Percentiles rank a stretch among this genome's conserved stretches.
These are phyloP conservation scores for Odontamblyopus rebecca DNA, from an alignment of 2,797 vertebrate genomes.

Conservation along the genomic window DNA sequence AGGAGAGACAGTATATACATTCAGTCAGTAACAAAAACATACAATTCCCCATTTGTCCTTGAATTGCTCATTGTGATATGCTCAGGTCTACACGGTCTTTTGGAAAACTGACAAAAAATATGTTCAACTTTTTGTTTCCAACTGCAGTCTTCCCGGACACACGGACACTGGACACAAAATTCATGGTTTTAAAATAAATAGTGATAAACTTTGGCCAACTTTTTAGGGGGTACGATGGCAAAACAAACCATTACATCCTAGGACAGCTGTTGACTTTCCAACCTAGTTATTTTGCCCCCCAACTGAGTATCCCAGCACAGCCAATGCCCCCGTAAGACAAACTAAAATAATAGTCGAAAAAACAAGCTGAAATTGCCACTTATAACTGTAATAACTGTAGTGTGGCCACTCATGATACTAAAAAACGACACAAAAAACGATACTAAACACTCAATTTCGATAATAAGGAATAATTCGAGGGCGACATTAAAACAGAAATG, in stretches of 20 bases:
- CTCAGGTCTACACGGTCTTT: background rate
- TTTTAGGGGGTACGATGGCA: background rate
- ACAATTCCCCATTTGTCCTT: background rate
- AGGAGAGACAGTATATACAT: background rate
- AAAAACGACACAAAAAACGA: too few species aligned
- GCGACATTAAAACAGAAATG: too few species aligned
- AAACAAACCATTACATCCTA: background rate
- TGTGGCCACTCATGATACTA: too few species aligned
- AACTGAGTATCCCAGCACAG: background rate
- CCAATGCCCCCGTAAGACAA: background rate
- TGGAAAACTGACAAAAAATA: background rate
- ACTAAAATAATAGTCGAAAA: background rate
- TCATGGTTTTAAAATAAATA: background rate
- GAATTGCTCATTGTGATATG: background rate
- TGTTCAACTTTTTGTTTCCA: background rate
- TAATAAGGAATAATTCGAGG: too few species aligned
- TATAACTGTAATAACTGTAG: too few species aligned
- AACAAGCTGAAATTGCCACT: background rate
- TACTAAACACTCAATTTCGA: too few species aligned
- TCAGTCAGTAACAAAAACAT: background rate
- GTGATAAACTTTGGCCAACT: too few species aligned
- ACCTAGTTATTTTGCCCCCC: conserved; percentile 3
- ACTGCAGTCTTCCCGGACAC: too few species aligned
- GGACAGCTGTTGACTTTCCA: background rate
- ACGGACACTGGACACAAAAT: too few species aligned